Evolutionary conservation across 2,888 invertebrate genomes (phyloP).

Genomic region (Hartigia nigra): DNA sequence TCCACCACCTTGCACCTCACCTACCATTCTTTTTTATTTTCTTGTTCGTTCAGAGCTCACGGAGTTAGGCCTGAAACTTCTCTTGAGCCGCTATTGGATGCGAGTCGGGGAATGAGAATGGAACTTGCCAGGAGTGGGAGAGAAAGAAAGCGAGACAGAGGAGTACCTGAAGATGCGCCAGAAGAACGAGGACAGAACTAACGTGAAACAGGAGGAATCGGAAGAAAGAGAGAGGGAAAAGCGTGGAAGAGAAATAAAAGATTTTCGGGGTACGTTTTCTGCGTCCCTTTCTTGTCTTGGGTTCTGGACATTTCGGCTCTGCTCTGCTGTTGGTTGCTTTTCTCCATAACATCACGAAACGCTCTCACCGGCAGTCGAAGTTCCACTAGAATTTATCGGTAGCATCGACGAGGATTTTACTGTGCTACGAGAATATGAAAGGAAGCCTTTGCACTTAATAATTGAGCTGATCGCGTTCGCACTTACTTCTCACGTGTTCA

Average conservation of each 20-base stretch:
- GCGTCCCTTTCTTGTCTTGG: neutral
- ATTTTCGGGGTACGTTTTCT: neutral
- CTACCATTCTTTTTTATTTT: slow-evolving; percentile 47
- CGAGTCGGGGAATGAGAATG: neutral
- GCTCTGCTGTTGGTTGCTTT: neutral
- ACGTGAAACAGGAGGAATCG: neutral
- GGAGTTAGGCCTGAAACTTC: slow-evolving; percentile 39
- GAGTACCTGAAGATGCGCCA: neutral
- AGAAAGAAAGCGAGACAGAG: neutral
- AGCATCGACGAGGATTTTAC: neutral
- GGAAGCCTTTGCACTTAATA: neutral
- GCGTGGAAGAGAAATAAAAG: neutral
- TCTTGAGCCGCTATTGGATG: neutral
- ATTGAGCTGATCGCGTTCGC: neutral
- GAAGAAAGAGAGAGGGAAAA: neutral
- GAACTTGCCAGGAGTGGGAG: neutral
- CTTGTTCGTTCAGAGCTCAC: slow-evolving; percentile 51
- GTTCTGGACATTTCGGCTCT: neutral
- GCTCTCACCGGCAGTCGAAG: neutral
- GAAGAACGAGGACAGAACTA: neutral
- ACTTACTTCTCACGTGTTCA: neutral
- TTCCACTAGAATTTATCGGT: neutral
- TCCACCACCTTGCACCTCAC: slow-evolving; percentile 44
- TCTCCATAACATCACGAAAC: neutral
- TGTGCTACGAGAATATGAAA: neutral